phyloP scores from a whole-genome alignment of 2,113 vertebrate species.

The Xenotilapia longispinis region DNA sequence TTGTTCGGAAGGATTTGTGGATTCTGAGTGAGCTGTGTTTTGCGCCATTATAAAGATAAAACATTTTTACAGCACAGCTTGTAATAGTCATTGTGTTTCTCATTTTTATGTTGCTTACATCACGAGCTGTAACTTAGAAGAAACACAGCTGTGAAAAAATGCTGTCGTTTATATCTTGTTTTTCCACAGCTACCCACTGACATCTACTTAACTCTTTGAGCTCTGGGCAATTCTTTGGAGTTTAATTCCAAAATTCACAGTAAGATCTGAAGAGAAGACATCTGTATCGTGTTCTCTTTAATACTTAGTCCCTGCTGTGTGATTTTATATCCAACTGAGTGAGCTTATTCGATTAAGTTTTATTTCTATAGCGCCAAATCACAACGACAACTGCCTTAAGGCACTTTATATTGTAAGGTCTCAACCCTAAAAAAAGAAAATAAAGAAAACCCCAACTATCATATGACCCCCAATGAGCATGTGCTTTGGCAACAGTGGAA shows the following conservation, averaged over 20 bases:
- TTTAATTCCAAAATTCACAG: neutral
- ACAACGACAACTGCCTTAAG: fast-evolving
- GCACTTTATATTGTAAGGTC: neutral
- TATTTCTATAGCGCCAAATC: neutral
- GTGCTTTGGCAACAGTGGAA: neutral
- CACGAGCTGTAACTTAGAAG: neutral
- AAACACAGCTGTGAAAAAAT: neutral
- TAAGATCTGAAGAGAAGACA: neutral
- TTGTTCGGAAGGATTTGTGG: neutral
- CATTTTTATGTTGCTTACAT: neutral
- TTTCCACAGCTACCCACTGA: neutral
- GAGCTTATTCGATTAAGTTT: neutral
- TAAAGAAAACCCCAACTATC: neutral
- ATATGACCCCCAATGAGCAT: fast-evolving
- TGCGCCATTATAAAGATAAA: neutral
- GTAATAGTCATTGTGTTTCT: neutral
- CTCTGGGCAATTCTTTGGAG: neutral
- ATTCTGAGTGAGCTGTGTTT: neutral
- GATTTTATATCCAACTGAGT: neutral
- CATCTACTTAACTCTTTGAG: neutral
- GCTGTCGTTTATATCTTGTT: neutral
- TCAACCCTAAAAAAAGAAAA: fast-evolving
- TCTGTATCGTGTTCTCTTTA: neutral
- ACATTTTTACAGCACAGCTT: neutral
- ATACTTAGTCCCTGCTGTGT: neutral